Evolutionary conservation across 2,113 vertebrate species (phyloP), one percentile per base, ranked within the genome.

Genomic region (Rhinichthys klamathensis): DNA sequence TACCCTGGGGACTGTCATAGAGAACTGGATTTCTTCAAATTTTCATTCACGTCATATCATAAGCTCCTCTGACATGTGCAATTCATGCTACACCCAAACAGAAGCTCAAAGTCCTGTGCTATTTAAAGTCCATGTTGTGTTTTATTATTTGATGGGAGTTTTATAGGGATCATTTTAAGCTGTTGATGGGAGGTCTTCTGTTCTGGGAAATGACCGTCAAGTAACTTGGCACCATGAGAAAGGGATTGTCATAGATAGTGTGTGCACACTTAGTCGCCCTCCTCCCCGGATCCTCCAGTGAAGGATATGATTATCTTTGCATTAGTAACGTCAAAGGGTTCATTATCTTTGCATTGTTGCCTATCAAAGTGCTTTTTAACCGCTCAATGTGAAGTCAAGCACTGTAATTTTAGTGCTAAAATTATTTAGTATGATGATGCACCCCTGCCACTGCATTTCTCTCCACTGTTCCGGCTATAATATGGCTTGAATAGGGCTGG

Each of bases 291-390:
- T 75, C 83, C 60, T 86, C 41, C 35, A 75, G 74, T 61, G 85
- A 86, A 85, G 72, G 86, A 77, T 91, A 79, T 89, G 88, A 88
- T 91, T 89, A 92, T 88, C 82, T 69, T 82, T 85, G 89, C 88
- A 85, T 91, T 32, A 67, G 77, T 79, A 16, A 80, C 23, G 23
- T 61, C 77, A 80, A 61, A 25, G 56, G 77, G 56, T 61, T 80
- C 21, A 61, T 80, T 80, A 80, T 80, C 56, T 61, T 80, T 80
- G 49, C 35, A 60, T 61, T 61, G 56, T 60, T 60, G 11, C 56
- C 35, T 80, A 35, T 74, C 70, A 74, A 38, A 60, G 18, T 6
- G 10, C 32, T 16, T 60, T 78, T 63, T 80, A 74, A 27, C 41
- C 2, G 2, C 70, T 74, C 13, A 16, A 46, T 74, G n/a, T 80